phyloP scores from a whole-genome alignment of 2,797 vertebrate species.

The Tokudaia muenninki region DNA sequence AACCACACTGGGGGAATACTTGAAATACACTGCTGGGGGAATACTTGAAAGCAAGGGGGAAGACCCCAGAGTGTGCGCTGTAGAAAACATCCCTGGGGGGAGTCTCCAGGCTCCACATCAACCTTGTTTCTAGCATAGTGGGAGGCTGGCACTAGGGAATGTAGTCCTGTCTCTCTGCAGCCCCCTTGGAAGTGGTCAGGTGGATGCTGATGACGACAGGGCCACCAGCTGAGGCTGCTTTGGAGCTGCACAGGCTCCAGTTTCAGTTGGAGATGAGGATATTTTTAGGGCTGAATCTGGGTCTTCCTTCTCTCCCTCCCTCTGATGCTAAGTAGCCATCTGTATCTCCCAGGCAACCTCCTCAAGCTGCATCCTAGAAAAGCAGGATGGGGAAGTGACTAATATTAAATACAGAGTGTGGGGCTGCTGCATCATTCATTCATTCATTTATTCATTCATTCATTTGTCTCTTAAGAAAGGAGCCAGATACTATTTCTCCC shows the following conservation, averaged over 20 bases:
- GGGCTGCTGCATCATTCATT: neutral
- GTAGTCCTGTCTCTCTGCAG: neutral
- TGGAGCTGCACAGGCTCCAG: neutral
- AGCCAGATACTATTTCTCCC: neutral
- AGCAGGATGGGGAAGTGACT: slow-evolving; percentile 49
- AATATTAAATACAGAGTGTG: slow-evolving; percentile 65
- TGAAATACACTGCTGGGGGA: too few relatives aligned
- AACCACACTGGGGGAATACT: neutral
- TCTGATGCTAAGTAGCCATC: slow-evolving; percentile 81
- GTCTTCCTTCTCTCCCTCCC: slow-evolving; percentile 68
- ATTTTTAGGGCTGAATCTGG: slow-evolving; percentile 78
- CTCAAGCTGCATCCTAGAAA: slow-evolving; percentile 52
- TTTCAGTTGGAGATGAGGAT: slow-evolving; percentile 64
- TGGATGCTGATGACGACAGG: neutral
- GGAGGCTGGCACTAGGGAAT: slow-evolving; percentile 26
- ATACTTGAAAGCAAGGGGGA: neutral
- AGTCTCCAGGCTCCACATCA: neutral
- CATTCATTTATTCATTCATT: neutral
- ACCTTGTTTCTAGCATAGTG: slow-evolving; percentile 52
- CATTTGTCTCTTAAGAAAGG: neutral
- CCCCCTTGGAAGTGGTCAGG: neutral
- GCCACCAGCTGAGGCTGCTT: slow-evolving; percentile 23
- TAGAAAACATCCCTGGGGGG: neutral
- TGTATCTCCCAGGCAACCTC: slow-evolving; percentile 80
- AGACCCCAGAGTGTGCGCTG: neutral